Base-by-base conservation (phyloP, 1,140 invertebrate genomes). In the Drosophila lacteicornis region DNA sequence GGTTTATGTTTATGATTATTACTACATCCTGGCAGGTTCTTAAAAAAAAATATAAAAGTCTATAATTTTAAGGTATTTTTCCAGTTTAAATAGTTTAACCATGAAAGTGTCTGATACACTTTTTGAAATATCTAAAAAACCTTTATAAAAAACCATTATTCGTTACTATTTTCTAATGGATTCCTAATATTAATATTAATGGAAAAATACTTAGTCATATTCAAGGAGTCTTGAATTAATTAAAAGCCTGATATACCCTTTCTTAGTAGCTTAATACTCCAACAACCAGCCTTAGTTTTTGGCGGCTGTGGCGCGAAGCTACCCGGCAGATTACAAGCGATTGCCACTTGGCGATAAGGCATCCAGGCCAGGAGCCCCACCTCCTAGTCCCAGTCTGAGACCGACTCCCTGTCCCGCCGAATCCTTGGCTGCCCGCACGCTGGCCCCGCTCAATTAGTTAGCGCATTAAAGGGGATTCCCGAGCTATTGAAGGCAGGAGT, bases 391-490 rank as follows among this genome's bases (percentile, higher is more conserved):
- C 2, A 56, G 19, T 40, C 17, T 13, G 30, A 36, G 17, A 15
- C 36, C 36, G 0, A 17, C 19, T 25, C 25, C 15, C 15, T 43
- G 42, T 33, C 33, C 47, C 46, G 58, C 42, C 38, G 27, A 33
- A 61, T 67, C 22, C 43, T 46, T 49, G 27, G 17, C 36, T 12
- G 62, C 50, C 75, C 76, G 38, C 56, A 63, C 70, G 57, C 30
- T 33, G 51, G 51, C 57, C 71, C 63, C 53, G 80, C 71, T 83
- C 84, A 87, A 87, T 87, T 87, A 87, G 83, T 84, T 87, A 82
- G 77, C 80, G 83, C 84, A 87, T 87, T 87, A 88, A 87, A 78
- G 70, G 55, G 84, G 73, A 83, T 80, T 79, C 58, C 67, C 38
- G 33, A 55, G 68, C 55, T 75, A 71, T 55, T 55, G 71, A 61